Conservation (phyloP, 2,797 vertebrate genomes). For the Hoplostethus atlanticus region DNA sequence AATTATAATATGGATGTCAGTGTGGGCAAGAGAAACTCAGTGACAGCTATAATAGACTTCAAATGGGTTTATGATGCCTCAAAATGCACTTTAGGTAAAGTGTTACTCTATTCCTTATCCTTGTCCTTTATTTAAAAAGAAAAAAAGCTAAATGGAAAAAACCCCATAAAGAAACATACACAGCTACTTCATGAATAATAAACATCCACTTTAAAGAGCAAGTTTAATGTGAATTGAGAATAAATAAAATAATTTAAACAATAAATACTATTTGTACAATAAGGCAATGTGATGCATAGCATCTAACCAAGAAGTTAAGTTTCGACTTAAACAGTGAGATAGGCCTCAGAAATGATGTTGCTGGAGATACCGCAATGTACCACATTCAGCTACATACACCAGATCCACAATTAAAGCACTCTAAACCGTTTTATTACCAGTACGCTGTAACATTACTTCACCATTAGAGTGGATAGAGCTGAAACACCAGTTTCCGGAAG, state of each 20-base stretch:
- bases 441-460: neutral
- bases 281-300: conserved; percentile 79
- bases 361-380: neutral
- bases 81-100: conserved; percentile 4
- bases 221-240: conserved; percentile 76
- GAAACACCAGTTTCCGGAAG: no score
- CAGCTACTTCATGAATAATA: conserved; percentile 71
- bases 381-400: conserved; percentile 14
- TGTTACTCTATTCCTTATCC: neutral
- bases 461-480: no score
- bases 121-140: conserved; percentile 19
- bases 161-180: conserved; percentile 5
- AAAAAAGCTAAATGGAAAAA: conserved; percentile 33
- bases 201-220: conserved; percentile 61
- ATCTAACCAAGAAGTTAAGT: conserved; percentile 64
- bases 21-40: no score
- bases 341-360: conserved; percentile 19
- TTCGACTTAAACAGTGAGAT: conserved; percentile 37
- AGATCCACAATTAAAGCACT: neutral
- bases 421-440: neutral
- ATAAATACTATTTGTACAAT: conserved; percentile 76
- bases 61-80: neutral
- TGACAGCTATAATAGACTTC: neutral
- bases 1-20: no score
- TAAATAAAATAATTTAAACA: conserved; percentile 84